Evolutionary conservation across 2,113 vertebrate genomes (phyloP).

Genomic region (Python bivittatus): DNA sequence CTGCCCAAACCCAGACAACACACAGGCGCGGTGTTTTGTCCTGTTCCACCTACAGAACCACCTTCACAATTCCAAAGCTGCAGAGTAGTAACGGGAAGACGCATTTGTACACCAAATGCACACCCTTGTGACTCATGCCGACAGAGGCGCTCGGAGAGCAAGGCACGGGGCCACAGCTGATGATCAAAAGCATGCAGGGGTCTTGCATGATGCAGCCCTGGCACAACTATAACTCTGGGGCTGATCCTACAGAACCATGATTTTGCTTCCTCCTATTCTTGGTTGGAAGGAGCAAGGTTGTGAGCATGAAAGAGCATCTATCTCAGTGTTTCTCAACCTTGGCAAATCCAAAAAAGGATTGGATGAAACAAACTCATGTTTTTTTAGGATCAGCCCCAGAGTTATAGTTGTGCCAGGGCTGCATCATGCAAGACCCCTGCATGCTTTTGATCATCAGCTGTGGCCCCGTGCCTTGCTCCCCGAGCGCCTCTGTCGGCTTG

Average conservation of each 20-base stretch:
- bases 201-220: not conserved
- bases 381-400: too few species aligned
- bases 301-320: not conserved
- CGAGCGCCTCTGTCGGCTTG: not conserved
- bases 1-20: not conserved
- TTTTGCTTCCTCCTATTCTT: not conserved
- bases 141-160: not conserved
- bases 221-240: not conserved
- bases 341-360: too few species aligned
- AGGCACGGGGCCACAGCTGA: not conserved
- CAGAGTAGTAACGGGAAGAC: not conserved
- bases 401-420: not conserved
- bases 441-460: not conserved
- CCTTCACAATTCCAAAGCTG: not conserved
- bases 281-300: not conserved
- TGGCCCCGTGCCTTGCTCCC: too few species aligned
- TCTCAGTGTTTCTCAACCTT: too few species aligned
- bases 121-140: not conserved
- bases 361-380: too few species aligned
- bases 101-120: not conserved
- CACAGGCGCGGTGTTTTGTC: too few species aligned
- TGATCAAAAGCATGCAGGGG: not conserved
- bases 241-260: not conserved
- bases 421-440: not conserved
- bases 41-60: not conserved